Base-by-base conservation (phyloP, 2,888 invertebrate genomes). In the Drosophila sordidula region DNA sequence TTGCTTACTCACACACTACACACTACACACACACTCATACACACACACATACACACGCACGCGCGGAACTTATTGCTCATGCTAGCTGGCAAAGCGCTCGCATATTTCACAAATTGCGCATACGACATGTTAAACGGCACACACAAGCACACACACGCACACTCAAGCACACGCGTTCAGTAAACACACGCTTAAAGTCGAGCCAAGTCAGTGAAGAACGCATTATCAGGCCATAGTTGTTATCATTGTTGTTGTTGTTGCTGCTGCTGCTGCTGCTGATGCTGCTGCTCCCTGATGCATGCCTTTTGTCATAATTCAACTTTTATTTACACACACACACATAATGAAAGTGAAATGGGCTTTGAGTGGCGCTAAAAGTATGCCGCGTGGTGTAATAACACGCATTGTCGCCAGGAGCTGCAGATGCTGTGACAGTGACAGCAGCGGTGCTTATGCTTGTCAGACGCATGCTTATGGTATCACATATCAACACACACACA, bases 101-200 rank as follows among this genome's bases (percentile, higher is more conserved):
- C 81, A 87, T 87, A 85, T 81, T 81, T 85, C 87, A 87, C 81
- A 87, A 87, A 87, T 87, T 85, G 82, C 87, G 80, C 82, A 85
- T 85, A 85, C 87, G 85, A 81, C 87, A 87, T 82, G 85, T 76
- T 81, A 75, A 85, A 76, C 79, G 82, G 71, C 80, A 59, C 63
- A 66, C 39, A 39, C 16, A 29, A 8, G 29, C 68, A 80, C 71
- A 51, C 80, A 59, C 63, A 62, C 39, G 6, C 39, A 52, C 29
- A 45, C 16, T 18, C 38, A 26, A 26, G n/a, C 38, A 49, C 6
- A 44, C 11, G 16, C 18, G 29, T 56, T 54, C 58, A 25, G 38
- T 58, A 52, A 71, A 63, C 70, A 74, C 67, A 63, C 68, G 56
- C 61, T 57, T 42, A 32, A 56, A 75, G 72, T 61, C 47, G 61